Percentiles rank a stretch among this genome's conserved stretches.
Evolutionary conservation across 2,113 vertebrate genomes (phyloP).

Genomic region (Podarcis muralis): DNA sequence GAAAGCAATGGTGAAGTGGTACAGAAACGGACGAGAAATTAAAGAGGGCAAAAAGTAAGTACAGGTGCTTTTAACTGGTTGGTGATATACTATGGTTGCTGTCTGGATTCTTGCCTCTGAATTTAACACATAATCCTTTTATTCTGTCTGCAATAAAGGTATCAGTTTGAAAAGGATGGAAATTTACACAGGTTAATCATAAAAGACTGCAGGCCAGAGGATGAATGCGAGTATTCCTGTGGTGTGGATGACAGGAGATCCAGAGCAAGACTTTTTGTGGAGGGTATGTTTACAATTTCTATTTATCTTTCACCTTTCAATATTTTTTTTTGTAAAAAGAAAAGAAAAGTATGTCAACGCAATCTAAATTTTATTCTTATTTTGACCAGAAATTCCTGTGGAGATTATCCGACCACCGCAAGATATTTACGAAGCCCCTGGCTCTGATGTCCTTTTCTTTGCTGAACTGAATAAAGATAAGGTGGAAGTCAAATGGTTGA

Average conservation of each 20-base stretch:
- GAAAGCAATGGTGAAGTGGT: constrained; percentile 93
- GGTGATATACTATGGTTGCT: neutral
- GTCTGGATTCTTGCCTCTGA: constrained; percentile 18
- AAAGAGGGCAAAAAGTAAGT: constrained; percentile 91
- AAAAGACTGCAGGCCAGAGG: constrained; percentile 92
- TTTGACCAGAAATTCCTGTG: constrained; percentile 90
- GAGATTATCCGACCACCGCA: constrained; percentile 94
- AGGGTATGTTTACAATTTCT: constrained; percentile 77
- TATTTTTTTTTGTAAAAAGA: neutral
- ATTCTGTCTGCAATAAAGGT: constrained; percentile 74
- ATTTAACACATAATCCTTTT: constrained; percentile 44
- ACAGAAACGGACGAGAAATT: constrained; percentile 92
- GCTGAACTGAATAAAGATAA: constrained; percentile 96
- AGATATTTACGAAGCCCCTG: constrained; percentile 90
- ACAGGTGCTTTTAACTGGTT: neutral
- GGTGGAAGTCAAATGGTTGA: constrained; percentile 96
- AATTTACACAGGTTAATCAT: constrained; percentile 86
- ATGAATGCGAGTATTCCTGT: constrained; percentile 97
- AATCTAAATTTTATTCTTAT: constrained; percentile 24
- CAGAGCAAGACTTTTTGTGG: constrained; percentile 95
- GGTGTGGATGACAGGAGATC: constrained; percentile 93
- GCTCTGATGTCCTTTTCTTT: constrained; percentile 89
- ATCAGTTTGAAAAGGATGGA: constrained; percentile 93
- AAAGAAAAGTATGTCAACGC: neutral
- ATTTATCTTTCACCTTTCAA: constrained; percentile 23